phyloP scores from a whole-genome alignment of 2,113 vertebrate species.

The Crotalus viridis region DNA sequence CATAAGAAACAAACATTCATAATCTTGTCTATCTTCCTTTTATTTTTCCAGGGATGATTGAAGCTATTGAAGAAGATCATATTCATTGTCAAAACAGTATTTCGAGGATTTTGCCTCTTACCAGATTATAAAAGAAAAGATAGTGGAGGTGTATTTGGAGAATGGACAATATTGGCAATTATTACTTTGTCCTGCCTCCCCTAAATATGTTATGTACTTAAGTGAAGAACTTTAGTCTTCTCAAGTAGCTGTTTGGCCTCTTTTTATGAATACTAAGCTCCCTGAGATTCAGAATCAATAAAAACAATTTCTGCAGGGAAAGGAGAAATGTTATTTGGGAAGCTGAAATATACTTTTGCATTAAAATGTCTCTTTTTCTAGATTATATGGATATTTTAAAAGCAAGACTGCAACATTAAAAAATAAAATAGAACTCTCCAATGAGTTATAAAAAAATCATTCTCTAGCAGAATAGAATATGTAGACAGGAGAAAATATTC shows the following conservation, averaged over 20 bases:
- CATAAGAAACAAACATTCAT: neutral
- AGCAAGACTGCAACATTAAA: slow-evolving; percentile 29
- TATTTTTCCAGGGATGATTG: neutral
- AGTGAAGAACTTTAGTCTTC: neutral
- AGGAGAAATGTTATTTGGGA: slow-evolving; percentile 1
- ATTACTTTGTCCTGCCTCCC: neutral
- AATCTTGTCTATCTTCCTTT: neutral
- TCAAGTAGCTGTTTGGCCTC: slow-evolving; percentile 32
- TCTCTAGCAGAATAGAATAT: slow-evolving; percentile 37
- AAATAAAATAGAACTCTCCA: slow-evolving; percentile 37
- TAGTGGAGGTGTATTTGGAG: neutral
- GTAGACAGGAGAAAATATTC: slow-evolving; percentile 19
- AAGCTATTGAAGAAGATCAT: neutral
- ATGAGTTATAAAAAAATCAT: slow-evolving; percentile 39
- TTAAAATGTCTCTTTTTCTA: slow-evolving; percentile 48
- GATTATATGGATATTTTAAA: slow-evolving; percentile 44
- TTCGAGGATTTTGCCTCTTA: neutral
- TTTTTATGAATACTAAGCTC: slow-evolving; percentile 51
- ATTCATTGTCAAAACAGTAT: neutral
- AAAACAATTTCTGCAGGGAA: slow-evolving; percentile 52
- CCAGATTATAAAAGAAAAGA: neutral
- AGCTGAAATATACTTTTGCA: slow-evolving; percentile 45
- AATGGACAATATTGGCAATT: neutral
- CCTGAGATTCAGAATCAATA: slow-evolving; percentile 37
- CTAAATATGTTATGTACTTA: neutral